These are phyloP conservation scores for Rhinolophus ferrumequinum DNA, from an alignment of 2,113 vertebrate genomes.

Conservation along the genomic window DNA sequence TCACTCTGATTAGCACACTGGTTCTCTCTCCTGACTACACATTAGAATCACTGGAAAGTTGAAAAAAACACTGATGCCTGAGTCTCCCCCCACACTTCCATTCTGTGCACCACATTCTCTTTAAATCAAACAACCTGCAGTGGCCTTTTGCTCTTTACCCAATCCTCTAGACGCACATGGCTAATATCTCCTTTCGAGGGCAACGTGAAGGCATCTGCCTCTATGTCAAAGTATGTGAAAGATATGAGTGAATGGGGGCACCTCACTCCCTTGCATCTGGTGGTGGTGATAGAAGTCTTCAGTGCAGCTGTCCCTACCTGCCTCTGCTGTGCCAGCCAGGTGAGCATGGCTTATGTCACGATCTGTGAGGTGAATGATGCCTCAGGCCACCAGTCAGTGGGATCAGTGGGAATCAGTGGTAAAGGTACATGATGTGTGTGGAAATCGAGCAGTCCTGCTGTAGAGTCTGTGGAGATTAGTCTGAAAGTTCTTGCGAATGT, in stretches of 20 bases:
- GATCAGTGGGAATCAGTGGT: background rate
- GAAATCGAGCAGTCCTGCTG: background rate
- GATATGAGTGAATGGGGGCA: background rate
- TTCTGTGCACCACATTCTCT: background rate
- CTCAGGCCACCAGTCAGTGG: background rate
- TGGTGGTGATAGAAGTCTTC: background rate
- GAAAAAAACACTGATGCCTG: background rate
- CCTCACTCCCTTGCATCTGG: background rate
- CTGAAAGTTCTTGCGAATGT: background rate
- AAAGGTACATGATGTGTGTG: background rate
- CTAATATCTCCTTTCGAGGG: background rate
- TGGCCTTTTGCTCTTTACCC: background rate
- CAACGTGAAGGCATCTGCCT: background rate
- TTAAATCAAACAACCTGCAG: background rate
- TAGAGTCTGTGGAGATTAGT: background rate
- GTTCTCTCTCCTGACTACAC: background rate
- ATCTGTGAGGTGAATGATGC: background rate
- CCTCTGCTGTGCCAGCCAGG: background rate
- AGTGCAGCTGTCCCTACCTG: background rate
- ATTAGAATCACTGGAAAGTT: background rate
- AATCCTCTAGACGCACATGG: background rate
- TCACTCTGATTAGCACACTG: background rate
- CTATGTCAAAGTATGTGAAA: background rate
- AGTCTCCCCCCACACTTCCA: background rate
- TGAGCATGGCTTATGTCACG: background rate